Percentiles rank a stretch among this genome's conserved stretches.
Evolutionary conservation across 2,888 invertebrate species (phyloP).

Genomic region (Colletes collaris): DNA sequence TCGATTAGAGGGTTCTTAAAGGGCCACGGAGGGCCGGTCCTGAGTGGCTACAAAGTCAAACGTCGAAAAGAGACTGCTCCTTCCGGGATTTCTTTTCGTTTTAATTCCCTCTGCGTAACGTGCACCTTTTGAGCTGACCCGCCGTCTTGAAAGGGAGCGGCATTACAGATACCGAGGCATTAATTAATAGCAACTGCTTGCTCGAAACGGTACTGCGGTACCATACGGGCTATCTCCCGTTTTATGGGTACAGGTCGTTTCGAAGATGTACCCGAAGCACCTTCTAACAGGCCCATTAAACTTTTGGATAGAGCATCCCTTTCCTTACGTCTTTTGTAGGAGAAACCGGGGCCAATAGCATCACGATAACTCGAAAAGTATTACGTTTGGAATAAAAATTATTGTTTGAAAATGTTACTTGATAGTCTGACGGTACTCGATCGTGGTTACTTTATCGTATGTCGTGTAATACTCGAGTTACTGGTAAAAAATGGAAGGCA

Average conservation of each 20-base stretch:
- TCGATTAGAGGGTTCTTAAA: slow-evolving; percentile 78
- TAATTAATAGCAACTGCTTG: slow-evolving; percentile 80
- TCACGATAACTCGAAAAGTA: no score
- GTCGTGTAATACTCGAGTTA: no score
- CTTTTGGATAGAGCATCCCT: slow-evolving; percentile 34
- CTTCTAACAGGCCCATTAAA: slow-evolving; percentile 55
- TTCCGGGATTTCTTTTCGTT: slow-evolving; percentile 5
- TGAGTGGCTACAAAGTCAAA: slow-evolving; percentile 73
- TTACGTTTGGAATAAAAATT: no score
- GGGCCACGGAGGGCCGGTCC: slow-evolving; percentile 65
- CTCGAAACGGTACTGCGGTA: slow-evolving; percentile 69
- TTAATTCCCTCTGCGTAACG: background rate
- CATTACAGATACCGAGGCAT: slow-evolving; percentile 77
- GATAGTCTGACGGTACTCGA: no score
- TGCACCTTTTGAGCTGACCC: slow-evolving; percentile 17
- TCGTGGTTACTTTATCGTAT: no score
- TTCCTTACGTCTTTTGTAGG: background rate
- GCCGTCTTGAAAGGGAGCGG: slow-evolving; percentile 55
- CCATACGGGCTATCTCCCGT: slow-evolving; percentile 59
- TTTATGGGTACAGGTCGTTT: slow-evolving; percentile 65
- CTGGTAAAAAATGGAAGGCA: no score
- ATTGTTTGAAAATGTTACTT: no score
- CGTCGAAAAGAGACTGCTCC: slow-evolving; percentile 33
- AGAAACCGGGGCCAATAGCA: no score
- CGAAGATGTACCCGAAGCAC: slow-evolving; percentile 56